Evolutionary conservation across 1,140 invertebrate species (phyloP), one percentile per base, ranked within the genome.

Genomic region (Homarus americanus): DNA sequence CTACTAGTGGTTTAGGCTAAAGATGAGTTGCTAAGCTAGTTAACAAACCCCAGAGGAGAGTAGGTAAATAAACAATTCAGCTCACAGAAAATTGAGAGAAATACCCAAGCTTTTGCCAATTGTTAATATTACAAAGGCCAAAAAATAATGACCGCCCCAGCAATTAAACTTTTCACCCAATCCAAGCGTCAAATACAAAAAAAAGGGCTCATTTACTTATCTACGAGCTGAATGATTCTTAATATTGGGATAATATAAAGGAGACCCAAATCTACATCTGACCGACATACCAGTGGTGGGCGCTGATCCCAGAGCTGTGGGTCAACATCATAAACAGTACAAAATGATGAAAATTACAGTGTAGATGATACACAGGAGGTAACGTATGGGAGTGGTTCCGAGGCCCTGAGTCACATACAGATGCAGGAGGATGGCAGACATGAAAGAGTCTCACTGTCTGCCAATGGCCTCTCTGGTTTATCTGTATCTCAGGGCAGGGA

Each of bases 11-110:
- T 83, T 82, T 90, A 90, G 80, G 87, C 87, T 90, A 90, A 38
- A 90, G 87, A 90, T 53, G 80, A 90, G 80, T 82, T 82, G 69
- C 79, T 53, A 82, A 34, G 82, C 87, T 87, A 87, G 76, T 79
- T 53, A 79, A 87, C 87, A 90, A 83, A 90, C 87, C 87, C 87
- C 87, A 90, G 87, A 90, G 87, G 87, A 90, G 38, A 90, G 80
- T 49, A 78, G 80, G 87, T 88, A 73, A 90, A 66, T 32, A 82
- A 90, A 66, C 32, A 82, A 75, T 83, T 76, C 87, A 90, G 87
- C 87, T 90, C 87, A 90, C 87, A 90, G 87, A 78, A 76, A 53
- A 58, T 34, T 66, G n/a, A 53, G 32, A 53, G 24, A 58, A 4
- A 40, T n/a, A 41, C 36, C 40, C 3, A 41, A 79, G 15, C 20